These are phyloP conservation scores for Setipinna tenuifilis DNA, from an alignment of 2,797 vertebrate species.

Conservation along the genomic window DNA sequence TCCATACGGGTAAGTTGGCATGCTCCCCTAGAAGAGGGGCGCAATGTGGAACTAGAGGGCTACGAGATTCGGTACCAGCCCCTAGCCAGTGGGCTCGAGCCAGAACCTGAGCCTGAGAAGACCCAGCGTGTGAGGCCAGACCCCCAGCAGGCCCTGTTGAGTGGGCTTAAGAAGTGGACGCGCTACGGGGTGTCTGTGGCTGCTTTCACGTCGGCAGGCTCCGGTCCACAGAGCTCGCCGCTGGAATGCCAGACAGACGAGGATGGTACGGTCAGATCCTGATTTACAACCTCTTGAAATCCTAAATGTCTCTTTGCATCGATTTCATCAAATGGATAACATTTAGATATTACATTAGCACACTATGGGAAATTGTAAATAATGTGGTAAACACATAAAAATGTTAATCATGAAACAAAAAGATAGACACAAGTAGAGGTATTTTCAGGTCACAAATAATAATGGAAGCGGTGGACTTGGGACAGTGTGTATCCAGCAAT, in stretches of 20 bases:
- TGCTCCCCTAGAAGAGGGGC: slow-evolving; percentile 85
- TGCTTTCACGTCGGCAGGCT: slow-evolving; percentile 83
- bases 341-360: slow-evolving; percentile 18
- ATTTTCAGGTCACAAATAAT: background rate
- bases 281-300: background rate
- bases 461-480: background rate
- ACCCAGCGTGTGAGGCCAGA: slow-evolving; percentile 74
- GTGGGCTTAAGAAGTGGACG: slow-evolving; percentile 90
- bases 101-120: slow-evolving; percentile 72
- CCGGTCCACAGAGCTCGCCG: slow-evolving; percentile 86
- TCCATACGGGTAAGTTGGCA: slow-evolving; percentile 96
- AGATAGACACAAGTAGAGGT: background rate
- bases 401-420: background rate
- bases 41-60: slow-evolving; percentile 86
- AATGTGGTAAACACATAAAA: slow-evolving; percentile 12
- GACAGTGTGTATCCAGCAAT: slow-evolving; percentile 13
- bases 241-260: slow-evolving; percentile 89
- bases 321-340: background rate
- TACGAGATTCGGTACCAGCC: slow-evolving; percentile 89
- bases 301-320: background rate
- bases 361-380: background rate
- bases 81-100: slow-evolving; percentile 71
- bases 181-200: slow-evolving; percentile 86
- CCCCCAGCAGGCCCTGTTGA: slow-evolving; percentile 81
- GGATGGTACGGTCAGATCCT: slow-evolving; percentile 78